A percentile compares a stretch with the other conserved stretches of the same genome.
Evolutionary conservation across 1,140 invertebrate species (phyloP).

Genomic region (Theocolax elegans): DNA sequence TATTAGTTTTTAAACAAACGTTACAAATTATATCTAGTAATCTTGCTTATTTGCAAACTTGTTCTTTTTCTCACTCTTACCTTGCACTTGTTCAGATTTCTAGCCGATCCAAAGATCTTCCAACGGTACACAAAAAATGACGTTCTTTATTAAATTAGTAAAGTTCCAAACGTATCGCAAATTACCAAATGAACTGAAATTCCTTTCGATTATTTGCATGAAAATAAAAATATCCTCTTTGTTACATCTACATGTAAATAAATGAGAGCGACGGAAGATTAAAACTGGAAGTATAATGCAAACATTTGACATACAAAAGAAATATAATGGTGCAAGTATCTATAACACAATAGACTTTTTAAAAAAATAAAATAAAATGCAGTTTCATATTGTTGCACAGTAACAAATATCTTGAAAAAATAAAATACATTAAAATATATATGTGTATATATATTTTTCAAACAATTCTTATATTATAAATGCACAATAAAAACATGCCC

Average conservation of each 20-base stretch:
- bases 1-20: conserved; percentile 19
- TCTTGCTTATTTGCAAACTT: conserved; percentile 20
- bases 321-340: conserved; percentile 2
- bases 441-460: conserved; percentile 5
- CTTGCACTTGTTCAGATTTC: conserved; percentile 9
- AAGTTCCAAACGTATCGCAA: not conserved
- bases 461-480: conserved; percentile 10
- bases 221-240: not conserved
- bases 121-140: not conserved
- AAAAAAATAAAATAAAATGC: conserved; percentile 38
- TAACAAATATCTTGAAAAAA: conserved; percentile 12
- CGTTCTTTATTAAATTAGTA: not conserved
- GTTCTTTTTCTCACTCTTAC: not conserved
- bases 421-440: conserved; percentile 33
- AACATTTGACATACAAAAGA: conserved; percentile 16
- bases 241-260: not conserved
- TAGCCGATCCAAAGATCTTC: conserved; percentile 6
- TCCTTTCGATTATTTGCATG: not conserved
- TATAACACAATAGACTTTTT: conserved; percentile 17
- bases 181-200: not conserved
- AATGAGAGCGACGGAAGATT: conserved; percentile 28
- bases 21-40: conserved; percentile 9
- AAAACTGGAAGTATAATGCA: conserved; percentile 28
- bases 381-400: conserved; percentile 26
- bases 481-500: conserved; percentile 16